Percentiles rank a stretch among this genome's conserved stretches.
Evolutionary conservation across 2,888 invertebrate species (phyloP).

Genomic region (Spilarctia lutea): DNA sequence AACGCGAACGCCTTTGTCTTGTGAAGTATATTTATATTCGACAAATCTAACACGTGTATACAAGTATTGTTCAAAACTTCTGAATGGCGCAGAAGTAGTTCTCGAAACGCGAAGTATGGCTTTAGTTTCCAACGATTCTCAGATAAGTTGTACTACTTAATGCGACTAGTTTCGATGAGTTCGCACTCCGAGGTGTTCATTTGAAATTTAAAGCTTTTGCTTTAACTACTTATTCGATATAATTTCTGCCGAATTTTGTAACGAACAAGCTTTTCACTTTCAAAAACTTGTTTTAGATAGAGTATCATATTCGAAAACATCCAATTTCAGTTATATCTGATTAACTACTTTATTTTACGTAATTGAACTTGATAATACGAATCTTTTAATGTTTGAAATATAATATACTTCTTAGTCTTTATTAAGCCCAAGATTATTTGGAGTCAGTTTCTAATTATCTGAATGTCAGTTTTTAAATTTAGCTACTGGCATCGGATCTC

Average conservation of each 20-base stretch:
- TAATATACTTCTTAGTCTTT: neutral
- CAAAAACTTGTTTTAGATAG: neutral
- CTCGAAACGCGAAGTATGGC: conserved; percentile 24
- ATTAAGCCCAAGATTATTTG: too few species aligned
- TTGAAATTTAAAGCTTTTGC: conserved; percentile 37
- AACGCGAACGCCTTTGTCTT: conserved; percentile 4
- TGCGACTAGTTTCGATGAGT: conserved; percentile 41
- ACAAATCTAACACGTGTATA: conserved; percentile 18
- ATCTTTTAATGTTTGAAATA: neutral
- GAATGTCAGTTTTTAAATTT: too few species aligned
- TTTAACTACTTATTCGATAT: conserved; percentile 9
- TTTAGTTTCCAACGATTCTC: conserved; percentile 41
- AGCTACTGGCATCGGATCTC: too few species aligned
- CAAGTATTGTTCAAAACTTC: conserved; percentile 34
- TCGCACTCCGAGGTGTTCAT: conserved; percentile 46
- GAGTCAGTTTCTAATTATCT: too few species aligned
- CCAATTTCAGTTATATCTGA: neutral
- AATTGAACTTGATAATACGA: neutral
- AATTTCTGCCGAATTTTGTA: neutral
- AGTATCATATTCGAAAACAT: too few species aligned
- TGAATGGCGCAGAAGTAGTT: conserved; percentile 25
- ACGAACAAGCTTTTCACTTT: neutral
- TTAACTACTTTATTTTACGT: neutral
- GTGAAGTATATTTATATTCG: neutral
- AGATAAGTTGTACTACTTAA: conserved; percentile 45